phyloP scores from a whole-genome alignment of 2,113 vertebrate species.

The Ameiurus melas region DNA sequence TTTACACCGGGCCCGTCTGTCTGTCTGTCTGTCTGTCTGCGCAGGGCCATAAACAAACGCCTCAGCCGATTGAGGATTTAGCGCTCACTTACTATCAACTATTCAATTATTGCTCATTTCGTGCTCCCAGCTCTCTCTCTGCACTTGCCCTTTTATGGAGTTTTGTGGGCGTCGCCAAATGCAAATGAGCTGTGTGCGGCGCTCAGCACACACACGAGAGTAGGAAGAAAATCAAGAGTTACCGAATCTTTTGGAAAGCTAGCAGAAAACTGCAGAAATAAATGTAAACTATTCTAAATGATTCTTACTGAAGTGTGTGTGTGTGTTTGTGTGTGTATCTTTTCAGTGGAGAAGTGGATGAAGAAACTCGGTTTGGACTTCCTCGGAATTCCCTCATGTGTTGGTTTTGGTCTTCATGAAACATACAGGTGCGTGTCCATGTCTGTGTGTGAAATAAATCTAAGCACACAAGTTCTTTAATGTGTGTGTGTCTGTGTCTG shows the following conservation, averaged over 20 bases:
- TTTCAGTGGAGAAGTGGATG: slow-evolving; percentile 88
- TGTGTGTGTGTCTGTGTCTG: neutral
- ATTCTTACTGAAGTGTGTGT: neutral
- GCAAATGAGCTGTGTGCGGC: neutral
- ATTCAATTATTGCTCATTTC: neutral
- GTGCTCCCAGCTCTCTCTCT: neutral
- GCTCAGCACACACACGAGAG: neutral
- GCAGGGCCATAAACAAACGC: neutral
- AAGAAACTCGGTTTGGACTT: slow-evolving; percentile 73
- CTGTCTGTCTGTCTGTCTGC: no score
- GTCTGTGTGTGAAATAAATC: neutral
- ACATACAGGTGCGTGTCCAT: slow-evolving; percentile 74
- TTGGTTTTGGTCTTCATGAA: slow-evolving; percentile 85
- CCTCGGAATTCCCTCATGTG: slow-evolving; percentile 84
- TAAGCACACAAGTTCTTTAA: neutral
- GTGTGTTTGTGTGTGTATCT: neutral
- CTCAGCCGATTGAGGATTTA: neutral
- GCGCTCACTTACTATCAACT: no score
- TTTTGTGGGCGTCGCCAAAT: neutral
- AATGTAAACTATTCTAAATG: neutral
- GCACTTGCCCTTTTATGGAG: neutral
- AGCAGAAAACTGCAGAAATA: neutral
- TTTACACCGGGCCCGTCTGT: no score
- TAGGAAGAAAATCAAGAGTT: neutral
- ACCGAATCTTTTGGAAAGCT: neutral